A percentile compares a stretch with the other conserved stretches of the same genome.
Conservation (phyloP, 2,113 vertebrate genomes). For the Perca flavescens region DNA sequence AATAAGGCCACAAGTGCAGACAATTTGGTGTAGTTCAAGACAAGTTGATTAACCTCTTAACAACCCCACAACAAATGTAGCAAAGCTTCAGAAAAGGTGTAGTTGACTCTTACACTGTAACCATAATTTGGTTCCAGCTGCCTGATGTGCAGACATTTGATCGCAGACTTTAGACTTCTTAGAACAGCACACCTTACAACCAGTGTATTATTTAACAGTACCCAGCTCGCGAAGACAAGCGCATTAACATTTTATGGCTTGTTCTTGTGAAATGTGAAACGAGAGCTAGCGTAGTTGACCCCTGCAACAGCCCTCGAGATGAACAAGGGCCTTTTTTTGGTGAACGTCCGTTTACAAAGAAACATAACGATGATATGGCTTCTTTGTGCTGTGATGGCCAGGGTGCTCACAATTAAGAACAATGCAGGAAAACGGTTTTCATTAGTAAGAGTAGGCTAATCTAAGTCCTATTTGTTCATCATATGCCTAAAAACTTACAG, state of each 20-base stretch:
- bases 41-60: background rate
- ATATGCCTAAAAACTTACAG: background rate
- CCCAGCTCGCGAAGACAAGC: background rate
- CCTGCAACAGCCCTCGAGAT: background rate
- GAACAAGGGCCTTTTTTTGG: background rate
- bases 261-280: slow-evolving; percentile 65
- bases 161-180: background rate
- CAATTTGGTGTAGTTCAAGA: background rate
- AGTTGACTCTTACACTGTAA: background rate
- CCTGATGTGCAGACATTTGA: slow-evolving; percentile 28
- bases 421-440: background rate
- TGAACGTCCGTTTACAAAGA: slow-evolving; percentile 1
- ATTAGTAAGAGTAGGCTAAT: background rate
- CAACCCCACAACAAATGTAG: background rate
- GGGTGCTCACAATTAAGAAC: background rate
- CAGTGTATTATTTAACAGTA: slow-evolving; percentile 70
- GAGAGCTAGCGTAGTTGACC: slow-evolving; percentile 39
- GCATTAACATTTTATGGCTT: slow-evolving; percentile 76
- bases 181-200: background rate
- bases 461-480: background rate
- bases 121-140: background rate
- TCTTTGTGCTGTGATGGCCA: background rate
- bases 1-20: background rate
- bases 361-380: background rate
- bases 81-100: background rate